Evolutionary conservation across 1,140 invertebrate species (phyloP), one percentile per base, ranked within the genome.

Genomic region (Drosophila santomea): DNA sequence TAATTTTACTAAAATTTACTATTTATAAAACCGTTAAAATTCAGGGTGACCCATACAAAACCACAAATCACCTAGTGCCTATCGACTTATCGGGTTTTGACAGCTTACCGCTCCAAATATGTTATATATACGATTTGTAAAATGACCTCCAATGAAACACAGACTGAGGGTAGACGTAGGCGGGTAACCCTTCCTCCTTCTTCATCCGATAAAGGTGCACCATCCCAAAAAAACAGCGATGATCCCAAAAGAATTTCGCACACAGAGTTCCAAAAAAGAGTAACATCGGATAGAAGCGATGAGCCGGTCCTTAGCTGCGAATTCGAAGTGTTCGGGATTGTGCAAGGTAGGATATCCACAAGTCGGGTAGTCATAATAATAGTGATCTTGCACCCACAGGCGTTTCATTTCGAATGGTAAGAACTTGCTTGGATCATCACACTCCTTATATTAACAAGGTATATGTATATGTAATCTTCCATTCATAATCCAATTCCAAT

Each of bases 241-340:
- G 48, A 51, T 0, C n/a, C 48, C n/a, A 48, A 28, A 28, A 28
- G 20, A 41, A 25, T 51, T 51, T 51, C 48, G 2, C 7, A 35
- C 25, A n/a, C 12, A 8, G 10, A 56, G 12, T 25, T 43, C 6
- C 14, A 43, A 20, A 20, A 8, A 4, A 14, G 17, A 1, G 10
- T n/a, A 15, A 17, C 0, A 12, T 17, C 48, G 25, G 48, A 51
- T 3, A 44, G 38, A 3, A 1, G 14, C 8, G 14, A 36, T 35
- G 50, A 45, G 3, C 1, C 39, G 0, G 36, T 86, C 17, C 51
- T 52, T n/a, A 36, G 58, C 28, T 88, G 84, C 38, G 36, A 63
- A 10, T 89, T 89, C 66, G 84, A 89, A 62, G 51, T 89, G 45
- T 89, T 89, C 48, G 84, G 84, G 2, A 89, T 90, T 43, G 84